A percentile compares a stretch with the other conserved stretches of the same genome.
These are phyloP conservation scores for Macrobrachium rosenbergii DNA, from an alignment of 1,140 invertebrate genomes.

Conservation along the genomic window DNA sequence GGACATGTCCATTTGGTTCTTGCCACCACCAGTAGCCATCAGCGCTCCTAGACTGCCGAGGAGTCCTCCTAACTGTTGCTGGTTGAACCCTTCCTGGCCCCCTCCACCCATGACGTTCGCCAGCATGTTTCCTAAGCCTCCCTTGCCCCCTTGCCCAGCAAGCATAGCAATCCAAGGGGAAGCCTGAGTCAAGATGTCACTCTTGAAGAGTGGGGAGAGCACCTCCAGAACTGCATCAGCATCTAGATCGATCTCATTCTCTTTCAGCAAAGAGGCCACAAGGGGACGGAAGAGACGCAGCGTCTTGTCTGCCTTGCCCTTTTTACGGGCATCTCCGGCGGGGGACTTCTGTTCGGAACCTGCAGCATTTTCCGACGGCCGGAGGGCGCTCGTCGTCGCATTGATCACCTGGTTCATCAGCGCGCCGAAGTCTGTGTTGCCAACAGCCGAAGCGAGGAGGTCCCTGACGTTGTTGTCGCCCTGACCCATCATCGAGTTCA, in stretches of 20 bases:
- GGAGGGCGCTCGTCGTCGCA: conserved; percentile 3
- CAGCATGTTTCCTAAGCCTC: conserved; percentile 12
- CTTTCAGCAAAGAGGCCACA: conserved; percentile 35
- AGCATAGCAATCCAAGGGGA: conserved; percentile 17
- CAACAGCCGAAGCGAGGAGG: conserved; percentile 20
- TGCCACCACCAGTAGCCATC: conserved; percentile 12
- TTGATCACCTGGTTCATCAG: conserved; percentile 11
- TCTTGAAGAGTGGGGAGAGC: conserved; percentile 39
- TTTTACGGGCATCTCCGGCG: background rate
- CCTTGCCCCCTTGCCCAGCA: conserved; percentile 2
- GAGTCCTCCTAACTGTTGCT: conserved; percentile 25
- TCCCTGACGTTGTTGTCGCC: conserved; percentile 38
- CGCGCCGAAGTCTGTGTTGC: conserved; percentile 11
- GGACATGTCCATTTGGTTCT: conserved; percentile 6
- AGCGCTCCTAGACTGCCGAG: conserved; percentile 31
- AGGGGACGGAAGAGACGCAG: conserved; percentile 41
- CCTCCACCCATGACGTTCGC: conserved; percentile 18
- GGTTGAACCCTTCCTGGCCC: background rate
- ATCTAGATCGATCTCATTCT: conserved; percentile 53
- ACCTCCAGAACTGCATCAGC: conserved; percentile 50
- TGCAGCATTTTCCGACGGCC: background rate
- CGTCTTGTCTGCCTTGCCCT: conserved; percentile 10
- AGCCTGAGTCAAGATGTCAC: conserved; percentile 25
- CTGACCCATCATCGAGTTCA: conserved; percentile 45
- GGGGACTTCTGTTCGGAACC: background rate